phyloP scores from a whole-genome alignment of 1,140 invertebrate species.

The Popillia japonica region DNA sequence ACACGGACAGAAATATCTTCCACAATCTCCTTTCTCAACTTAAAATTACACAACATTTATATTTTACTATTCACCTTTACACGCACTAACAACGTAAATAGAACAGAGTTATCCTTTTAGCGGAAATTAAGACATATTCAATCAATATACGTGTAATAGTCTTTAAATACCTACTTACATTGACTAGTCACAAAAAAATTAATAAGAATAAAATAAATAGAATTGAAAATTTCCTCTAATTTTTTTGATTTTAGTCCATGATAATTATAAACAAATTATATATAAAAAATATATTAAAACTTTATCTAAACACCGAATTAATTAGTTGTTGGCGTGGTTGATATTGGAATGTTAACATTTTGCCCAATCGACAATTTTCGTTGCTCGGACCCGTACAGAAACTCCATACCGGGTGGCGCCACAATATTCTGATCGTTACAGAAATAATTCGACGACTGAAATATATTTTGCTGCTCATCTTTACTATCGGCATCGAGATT shows the following conservation, averaged over 20 bases:
- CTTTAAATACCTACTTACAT: neutral
- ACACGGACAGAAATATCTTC: neutral
- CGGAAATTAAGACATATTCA: neutral
- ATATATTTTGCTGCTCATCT: slow-evolving; percentile 38
- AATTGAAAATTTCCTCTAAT: neutral
- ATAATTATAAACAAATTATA: no score
- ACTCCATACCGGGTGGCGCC: slow-evolving; percentile 66
- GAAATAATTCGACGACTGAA: slow-evolving; percentile 66
- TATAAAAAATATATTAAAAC: no score
- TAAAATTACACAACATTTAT: neutral
- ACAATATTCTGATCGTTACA: slow-evolving; percentile 58
- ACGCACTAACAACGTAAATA: neutral
- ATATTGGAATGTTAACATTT: slow-evolving; percentile 33
- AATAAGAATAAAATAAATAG: neutral
- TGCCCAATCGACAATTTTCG: neutral
- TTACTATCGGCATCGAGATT: neutral
- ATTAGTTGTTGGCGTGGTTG: neutral
- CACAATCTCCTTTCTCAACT: neutral
- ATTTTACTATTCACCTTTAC: neutral
- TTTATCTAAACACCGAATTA: neutral
- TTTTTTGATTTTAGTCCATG: no score
- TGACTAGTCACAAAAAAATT: neutral
- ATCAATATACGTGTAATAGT: neutral
- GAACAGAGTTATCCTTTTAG: neutral
- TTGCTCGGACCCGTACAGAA: slow-evolving; percentile 57